Evolutionary conservation across 1,140 invertebrate species (phyloP).

Genomic region (Drosophila pseudoobscura): DNA sequence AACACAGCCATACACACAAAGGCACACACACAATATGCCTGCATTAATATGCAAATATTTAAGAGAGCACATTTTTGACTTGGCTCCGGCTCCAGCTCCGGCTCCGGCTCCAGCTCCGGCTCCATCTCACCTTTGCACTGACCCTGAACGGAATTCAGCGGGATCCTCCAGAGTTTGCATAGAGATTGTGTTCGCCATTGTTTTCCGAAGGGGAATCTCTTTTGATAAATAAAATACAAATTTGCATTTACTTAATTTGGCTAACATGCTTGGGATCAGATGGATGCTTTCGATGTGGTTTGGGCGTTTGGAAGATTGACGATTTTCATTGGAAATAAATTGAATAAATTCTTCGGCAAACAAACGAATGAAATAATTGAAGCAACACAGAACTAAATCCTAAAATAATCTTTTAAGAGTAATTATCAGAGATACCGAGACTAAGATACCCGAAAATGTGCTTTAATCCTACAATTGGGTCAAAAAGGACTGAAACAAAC

Average conservation of each 20-base stretch:
- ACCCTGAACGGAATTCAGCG: not conserved
- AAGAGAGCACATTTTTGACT: conserved; percentile 57
- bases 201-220: conserved; percentile 15
- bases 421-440: too few relatives aligned
- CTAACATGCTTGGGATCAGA: conserved; percentile 1
- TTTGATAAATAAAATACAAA: conserved; percentile 39
- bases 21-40: conserved; percentile 41
- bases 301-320: not conserved
- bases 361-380: not conserved
- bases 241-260: conserved; percentile 57
- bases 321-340: not conserved
- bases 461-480: too few relatives aligned
- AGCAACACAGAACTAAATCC: too few relatives aligned
- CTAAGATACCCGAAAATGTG: too few relatives aligned
- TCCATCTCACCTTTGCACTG: conserved; percentile 15
- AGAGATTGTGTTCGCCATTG: conserved; percentile 11
- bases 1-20: conserved; percentile 21
- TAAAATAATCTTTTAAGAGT: too few relatives aligned
- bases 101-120: too few relatives aligned
- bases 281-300: not conserved
- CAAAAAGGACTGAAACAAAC: too few relatives aligned
- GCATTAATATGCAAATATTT: conserved; percentile 79
- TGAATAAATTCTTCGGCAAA: not conserved
- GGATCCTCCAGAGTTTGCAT: conserved; percentile 11
- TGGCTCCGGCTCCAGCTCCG: not conserved